A percentile compares a stretch with the other conserved stretches of the same genome.
Conservation (phyloP, 2,113 vertebrate genomes). For the Mugil cephalus region DNA sequence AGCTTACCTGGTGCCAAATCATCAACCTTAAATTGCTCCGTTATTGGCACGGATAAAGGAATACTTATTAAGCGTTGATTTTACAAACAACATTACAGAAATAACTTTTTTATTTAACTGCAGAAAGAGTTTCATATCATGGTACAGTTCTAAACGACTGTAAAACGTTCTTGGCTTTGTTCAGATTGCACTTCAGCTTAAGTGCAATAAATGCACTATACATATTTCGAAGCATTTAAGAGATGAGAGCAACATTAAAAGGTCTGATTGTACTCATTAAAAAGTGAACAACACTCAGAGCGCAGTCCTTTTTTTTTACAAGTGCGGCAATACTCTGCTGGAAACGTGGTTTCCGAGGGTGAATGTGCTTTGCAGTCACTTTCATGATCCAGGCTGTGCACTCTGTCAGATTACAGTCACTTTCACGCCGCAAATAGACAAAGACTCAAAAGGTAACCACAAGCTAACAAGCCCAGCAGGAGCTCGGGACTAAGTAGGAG, state of each 20-base stretch:
- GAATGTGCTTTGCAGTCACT: neutral
- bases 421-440: neutral
- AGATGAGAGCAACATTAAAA: slow-evolving; percentile 28
- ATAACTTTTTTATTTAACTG: neutral
- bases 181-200: slow-evolving; percentile 26
- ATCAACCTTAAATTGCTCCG: slow-evolving; percentile 10
- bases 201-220: slow-evolving; percentile 13
- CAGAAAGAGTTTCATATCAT: fast-evolving
- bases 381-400: neutral
- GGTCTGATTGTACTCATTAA: slow-evolving; percentile 7
- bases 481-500: neutral
- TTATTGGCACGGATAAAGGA: slow-evolving; percentile 5
- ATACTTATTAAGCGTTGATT: too few species aligned
- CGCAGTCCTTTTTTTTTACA: neutral
- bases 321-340: neutral
- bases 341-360: neutral
- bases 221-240: slow-evolving; percentile 22
- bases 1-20: slow-evolving; percentile 21
- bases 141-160: neutral
- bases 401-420: neutral
- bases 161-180: neutral
- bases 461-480: too few species aligned
- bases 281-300: neutral
- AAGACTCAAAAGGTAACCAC: neutral
- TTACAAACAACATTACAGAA: too few species aligned